These are phyloP conservation scores for Luidia sarsii DNA, from an alignment of 53 echinoderm and acorn worm species.

Conservation along the genomic window DNA sequence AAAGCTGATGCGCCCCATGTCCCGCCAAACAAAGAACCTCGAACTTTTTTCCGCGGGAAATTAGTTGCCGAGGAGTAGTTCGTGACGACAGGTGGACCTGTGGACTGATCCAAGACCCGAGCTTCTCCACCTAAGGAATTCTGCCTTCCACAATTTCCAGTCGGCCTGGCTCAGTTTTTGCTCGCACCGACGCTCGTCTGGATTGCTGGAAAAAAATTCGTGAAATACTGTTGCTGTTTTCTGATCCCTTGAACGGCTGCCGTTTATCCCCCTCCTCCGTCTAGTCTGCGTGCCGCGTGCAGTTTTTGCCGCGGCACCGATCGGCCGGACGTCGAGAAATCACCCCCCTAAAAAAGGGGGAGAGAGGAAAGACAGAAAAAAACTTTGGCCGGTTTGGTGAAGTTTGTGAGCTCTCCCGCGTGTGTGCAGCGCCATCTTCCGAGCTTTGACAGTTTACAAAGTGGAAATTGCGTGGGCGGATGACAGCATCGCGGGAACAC, in stretches of 20 bases:
- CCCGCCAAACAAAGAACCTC: slow-evolving; percentile 54
- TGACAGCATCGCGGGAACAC: slow-evolving; percentile 30
- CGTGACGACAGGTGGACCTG: slow-evolving; percentile 49
- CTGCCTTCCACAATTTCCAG: background rate
- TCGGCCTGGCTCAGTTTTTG: background rate
- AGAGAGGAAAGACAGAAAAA: too few relatives aligned
- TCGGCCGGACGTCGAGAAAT: too few relatives aligned
- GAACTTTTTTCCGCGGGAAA: slow-evolving; percentile 77
- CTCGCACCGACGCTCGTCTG: background rate
- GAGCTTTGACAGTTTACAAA: slow-evolving; percentile 48
- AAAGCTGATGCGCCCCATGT: slow-evolving; percentile 72
- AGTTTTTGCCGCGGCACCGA: too few relatives aligned
- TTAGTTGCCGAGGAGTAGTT: slow-evolving; percentile 58
- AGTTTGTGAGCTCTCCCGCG: background rate
- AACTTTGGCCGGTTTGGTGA: slow-evolving; percentile 13
- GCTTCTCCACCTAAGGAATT: background rate
- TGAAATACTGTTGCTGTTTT: too few relatives aligned
- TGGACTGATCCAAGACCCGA: background rate
- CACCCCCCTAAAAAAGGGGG: too few relatives aligned
- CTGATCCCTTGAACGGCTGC: too few relatives aligned
- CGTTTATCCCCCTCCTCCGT: too few relatives aligned
- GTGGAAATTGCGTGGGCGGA: slow-evolving; percentile 45
- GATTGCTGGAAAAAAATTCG: background rate
- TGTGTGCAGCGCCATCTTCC: slow-evolving; percentile 31
- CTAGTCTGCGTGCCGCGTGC: too few relatives aligned